phyloP scores from a whole-genome alignment of 2,113 vertebrate species.

The Pollimyrus isidori region DNA sequence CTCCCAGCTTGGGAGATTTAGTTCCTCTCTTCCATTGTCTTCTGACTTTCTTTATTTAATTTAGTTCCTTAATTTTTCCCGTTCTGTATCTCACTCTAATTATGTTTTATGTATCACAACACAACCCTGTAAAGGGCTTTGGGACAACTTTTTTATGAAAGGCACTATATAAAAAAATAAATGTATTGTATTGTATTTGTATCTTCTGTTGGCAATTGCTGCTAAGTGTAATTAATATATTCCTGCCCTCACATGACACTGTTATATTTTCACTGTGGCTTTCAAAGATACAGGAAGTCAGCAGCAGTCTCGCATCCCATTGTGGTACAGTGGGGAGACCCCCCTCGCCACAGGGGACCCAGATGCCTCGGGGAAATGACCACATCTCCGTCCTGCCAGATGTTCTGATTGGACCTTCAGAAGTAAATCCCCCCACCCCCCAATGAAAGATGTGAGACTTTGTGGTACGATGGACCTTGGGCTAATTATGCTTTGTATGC shows the following conservation, averaged over 20 bases:
- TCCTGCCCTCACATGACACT: not conserved
- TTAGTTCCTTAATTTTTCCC: too few relatives aligned
- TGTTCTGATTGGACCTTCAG: not conserved
- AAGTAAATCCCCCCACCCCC: slow-evolving; percentile 30
- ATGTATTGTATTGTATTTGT: too few relatives aligned
- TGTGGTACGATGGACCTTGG: slow-evolving; percentile 23
- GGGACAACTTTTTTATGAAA: too few relatives aligned
- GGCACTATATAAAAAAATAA: too few relatives aligned
- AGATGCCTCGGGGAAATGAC: not conserved
- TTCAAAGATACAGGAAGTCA: not conserved
- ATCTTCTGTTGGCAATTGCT: not conserved
- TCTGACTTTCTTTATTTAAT: too few relatives aligned
- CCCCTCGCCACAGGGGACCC: not conserved
- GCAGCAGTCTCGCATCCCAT: not conserved
- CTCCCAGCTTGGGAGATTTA: too few relatives aligned
- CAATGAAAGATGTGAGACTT: slow-evolving; percentile 23
- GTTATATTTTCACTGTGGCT: not conserved
- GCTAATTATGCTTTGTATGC: slow-evolving; percentile 39
- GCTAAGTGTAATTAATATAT: not conserved
- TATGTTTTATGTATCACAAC: too few relatives aligned
- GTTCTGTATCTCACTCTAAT: too few relatives aligned
- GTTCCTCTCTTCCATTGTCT: too few relatives aligned
- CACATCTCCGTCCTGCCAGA: not conserved
- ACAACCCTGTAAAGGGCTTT: too few relatives aligned
- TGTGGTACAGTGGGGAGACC: not conserved